phyloP scores from a whole-genome alignment of 2,797 vertebrate species.

The Peromyscus attwateri region DNA sequence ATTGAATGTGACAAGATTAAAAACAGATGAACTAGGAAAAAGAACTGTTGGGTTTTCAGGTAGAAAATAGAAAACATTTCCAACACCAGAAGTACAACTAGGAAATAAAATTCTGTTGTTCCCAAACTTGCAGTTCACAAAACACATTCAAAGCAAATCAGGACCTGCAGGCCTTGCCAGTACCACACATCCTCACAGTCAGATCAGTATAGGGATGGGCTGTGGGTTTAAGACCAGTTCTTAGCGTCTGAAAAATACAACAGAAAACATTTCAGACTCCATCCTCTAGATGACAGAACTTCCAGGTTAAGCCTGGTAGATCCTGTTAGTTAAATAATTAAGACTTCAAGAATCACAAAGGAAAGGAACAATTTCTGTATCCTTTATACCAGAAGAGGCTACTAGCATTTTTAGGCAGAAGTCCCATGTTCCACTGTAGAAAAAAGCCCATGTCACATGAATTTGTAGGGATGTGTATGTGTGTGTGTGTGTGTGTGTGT shows the following conservation, averaged over 20 bases:
- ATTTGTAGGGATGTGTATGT: background rate
- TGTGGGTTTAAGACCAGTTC: background rate
- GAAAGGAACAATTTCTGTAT: background rate
- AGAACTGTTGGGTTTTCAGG: background rate
- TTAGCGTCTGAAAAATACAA: background rate
- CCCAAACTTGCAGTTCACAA: conserved; percentile 22
- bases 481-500: background rate
- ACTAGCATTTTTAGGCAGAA: background rate
- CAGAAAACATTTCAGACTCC: background rate
- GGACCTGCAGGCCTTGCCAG: background rate
- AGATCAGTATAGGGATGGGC: background rate
- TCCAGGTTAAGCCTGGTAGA: background rate
- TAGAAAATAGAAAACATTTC: background rate
- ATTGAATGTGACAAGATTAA: background rate
- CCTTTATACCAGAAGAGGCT: background rate
- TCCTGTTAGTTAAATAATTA: background rate
- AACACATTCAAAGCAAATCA: conserved; percentile 1
- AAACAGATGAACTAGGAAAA: background rate
- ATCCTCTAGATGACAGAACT: background rate
- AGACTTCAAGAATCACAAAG: background rate
- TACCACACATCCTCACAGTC: background rate
- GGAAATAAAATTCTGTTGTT: conserved; percentile 1
- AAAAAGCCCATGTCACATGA: background rate
- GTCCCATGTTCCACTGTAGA: too few species aligned
- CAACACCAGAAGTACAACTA: background rate